Percentiles rank a stretch among this genome's conserved stretches.
Evolutionary conservation across 2,113 vertebrate species (phyloP).

Genomic region (Calypte anna): DNA sequence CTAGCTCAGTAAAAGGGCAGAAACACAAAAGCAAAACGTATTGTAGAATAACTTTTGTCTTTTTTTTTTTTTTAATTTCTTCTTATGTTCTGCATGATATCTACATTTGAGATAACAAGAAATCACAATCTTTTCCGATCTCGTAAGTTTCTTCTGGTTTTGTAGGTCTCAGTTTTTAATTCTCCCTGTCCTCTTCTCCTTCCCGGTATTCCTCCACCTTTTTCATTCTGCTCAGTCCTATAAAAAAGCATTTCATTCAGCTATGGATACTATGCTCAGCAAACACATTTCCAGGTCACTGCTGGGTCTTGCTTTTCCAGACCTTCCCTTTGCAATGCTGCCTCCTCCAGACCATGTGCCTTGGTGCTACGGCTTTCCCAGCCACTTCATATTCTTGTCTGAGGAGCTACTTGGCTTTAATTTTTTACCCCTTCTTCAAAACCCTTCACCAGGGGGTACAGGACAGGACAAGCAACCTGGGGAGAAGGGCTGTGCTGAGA

Average conservation of each 20-base stretch:
- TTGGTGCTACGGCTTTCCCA: neutral
- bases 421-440: neutral
- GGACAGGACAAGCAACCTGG: accelerated
- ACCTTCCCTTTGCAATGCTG: neutral
- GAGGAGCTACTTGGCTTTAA: neutral
- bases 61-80: neutral
- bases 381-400: accelerated
- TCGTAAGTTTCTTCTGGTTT: neutral
- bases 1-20: neutral
- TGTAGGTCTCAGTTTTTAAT: neutral
- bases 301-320: neutral
- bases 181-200: neutral
- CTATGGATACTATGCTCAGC: neutral
- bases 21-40: neutral
- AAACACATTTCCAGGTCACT: neutral
- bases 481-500: neutral
- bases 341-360: neutral
- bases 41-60: neutral
- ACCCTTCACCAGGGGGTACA: neutral
- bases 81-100: neutral
- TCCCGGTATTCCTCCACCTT: neutral
- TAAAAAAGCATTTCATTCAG: neutral
- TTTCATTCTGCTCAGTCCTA: neutral
- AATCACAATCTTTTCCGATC: neutral
- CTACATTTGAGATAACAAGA: neutral